Percentiles rank a stretch among this genome's conserved stretches.
These are phyloP conservation scores for Conomelus anceps DNA, from an alignment of 2,888 invertebrate genomes.

Conservation along the genomic window DNA sequence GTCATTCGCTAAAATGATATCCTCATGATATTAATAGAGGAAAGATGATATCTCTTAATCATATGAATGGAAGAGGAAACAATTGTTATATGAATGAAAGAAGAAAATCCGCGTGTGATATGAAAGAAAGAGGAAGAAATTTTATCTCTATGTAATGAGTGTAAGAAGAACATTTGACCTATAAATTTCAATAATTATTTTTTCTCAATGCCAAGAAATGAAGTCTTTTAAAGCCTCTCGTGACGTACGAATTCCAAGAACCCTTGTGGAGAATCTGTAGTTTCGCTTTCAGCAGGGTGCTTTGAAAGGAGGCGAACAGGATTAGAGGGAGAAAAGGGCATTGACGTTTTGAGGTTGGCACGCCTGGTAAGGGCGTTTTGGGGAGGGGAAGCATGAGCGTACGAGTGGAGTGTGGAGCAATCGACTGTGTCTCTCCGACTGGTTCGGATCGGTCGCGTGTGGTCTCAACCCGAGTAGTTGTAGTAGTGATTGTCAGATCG, in stretches of 20 bases:
- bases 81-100: too few species aligned
- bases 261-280: neutral
- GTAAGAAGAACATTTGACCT: too few species aligned
- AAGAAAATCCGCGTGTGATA: too few species aligned
- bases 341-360: slow-evolving; percentile 16
- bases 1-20: too few species aligned
- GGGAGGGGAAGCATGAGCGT: slow-evolving; percentile 25
- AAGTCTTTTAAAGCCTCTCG: neutral
- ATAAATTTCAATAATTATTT: neutral
- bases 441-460: slow-evolving; percentile 45
- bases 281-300: neutral
- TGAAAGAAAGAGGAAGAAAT: too few species aligned
- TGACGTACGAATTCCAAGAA: neutral
- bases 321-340: neutral
- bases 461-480: slow-evolving; percentile 44
- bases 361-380: slow-evolving; percentile 40
- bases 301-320: too few species aligned
- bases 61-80: too few species aligned
- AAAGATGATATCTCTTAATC: too few species aligned
- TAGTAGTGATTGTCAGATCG: too few species aligned
- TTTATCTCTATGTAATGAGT: too few species aligned
- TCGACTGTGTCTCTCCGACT: slow-evolving; percentile 40
- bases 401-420: slow-evolving; percentile 32
- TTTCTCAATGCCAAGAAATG: neutral
- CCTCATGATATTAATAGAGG: too few species aligned